These are phyloP conservation scores for Diadegma fenestrale DNA, from an alignment of 2,888 invertebrate species.

Conservation along the genomic window DNA sequence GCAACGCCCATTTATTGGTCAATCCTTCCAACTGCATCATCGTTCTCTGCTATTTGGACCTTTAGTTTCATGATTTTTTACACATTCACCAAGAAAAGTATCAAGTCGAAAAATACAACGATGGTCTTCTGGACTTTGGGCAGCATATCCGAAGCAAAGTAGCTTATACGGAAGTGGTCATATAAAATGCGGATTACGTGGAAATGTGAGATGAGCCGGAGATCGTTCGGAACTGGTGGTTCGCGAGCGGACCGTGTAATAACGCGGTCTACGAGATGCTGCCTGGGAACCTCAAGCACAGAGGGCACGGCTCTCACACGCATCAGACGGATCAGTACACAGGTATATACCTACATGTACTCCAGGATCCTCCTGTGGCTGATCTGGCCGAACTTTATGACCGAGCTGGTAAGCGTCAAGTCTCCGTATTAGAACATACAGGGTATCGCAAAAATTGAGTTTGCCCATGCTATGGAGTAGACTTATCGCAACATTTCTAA, in stretches of 20 bases:
- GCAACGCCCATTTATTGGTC: neutral
- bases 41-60: neutral
- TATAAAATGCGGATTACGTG: conserved; percentile 46
- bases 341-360: neutral
- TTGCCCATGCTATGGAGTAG: neutral
- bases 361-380: conserved; percentile 16
- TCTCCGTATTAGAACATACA: neutral
- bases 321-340: conserved; percentile 49
- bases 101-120: neutral
- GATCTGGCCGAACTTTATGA: conserved; percentile 51
- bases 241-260: conserved; percentile 37
- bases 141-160: conserved; percentile 9
- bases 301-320: conserved; percentile 13
- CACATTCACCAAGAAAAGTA: neutral
- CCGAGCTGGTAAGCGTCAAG: conserved; percentile 33
- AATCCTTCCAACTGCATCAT: neutral
- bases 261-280: conserved; percentile 21
- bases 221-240: conserved; percentile 26
- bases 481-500: neutral
- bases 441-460: conserved; percentile 1
- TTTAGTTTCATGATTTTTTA: neutral
- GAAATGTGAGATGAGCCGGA: conserved; percentile 27
- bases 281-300: conserved; percentile 30
- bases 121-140: neutral
- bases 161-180: conserved; percentile 43